phyloP scores from a whole-genome alignment of 2,797 vertebrate genomes.

The Octomys mimax region DNA sequence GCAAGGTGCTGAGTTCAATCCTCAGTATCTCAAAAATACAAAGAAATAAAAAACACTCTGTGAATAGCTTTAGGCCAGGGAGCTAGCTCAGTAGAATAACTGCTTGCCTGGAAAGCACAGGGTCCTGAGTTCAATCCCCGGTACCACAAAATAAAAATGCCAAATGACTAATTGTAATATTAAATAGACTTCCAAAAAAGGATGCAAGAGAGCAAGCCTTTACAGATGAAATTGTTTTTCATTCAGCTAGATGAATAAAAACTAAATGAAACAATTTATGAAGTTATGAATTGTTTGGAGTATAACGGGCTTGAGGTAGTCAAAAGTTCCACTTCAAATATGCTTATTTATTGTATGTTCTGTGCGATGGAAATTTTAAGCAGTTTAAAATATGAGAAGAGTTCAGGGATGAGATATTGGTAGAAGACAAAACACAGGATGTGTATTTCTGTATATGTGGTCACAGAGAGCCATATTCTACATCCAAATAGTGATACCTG shows the following conservation, averaged over 20 bases:
- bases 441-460: neutral
- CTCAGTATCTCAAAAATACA: too few relatives aligned
- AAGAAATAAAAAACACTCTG: too few relatives aligned
- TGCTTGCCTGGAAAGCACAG: too few relatives aligned
- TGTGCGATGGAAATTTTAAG: neutral
- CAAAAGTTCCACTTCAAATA: neutral
- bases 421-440: neutral
- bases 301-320: neutral
- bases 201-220: neutral
- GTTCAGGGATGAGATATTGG: neutral
- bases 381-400: neutral
- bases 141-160: too few relatives aligned
- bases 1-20: too few relatives aligned
- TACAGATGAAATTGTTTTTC: conserved; percentile 38
- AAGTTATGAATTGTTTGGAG: neutral
- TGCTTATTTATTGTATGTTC: neutral
- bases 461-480: neutral
- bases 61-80: too few relatives aligned
- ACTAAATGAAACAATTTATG: neutral
- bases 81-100: too few relatives aligned
- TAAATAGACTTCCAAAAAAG: neutral
- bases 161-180: neutral
- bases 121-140: too few relatives aligned
- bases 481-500: neutral
- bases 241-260: neutral